Evolutionary conservation across 1,140 invertebrate genomes (phyloP).

Genomic region (Chironomus tepperi): DNA sequence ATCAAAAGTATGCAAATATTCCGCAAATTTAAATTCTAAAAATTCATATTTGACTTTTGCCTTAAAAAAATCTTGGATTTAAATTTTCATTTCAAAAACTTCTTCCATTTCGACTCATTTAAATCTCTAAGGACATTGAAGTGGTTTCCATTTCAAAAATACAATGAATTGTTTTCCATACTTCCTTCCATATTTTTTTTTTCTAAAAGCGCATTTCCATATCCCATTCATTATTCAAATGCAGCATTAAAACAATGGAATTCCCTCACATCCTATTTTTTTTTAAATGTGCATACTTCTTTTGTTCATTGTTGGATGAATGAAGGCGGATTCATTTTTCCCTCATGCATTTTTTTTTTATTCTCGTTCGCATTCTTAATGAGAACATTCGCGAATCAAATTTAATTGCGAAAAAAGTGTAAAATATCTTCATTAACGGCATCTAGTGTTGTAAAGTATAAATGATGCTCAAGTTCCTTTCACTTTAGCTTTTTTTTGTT

Average conservation of each 20-base stretch:
- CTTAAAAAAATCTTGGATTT: not conserved
- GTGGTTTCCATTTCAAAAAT: conserved; percentile 8
- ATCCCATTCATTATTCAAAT: not conserved
- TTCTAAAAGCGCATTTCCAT: not conserved
- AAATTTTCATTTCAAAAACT: not conserved
- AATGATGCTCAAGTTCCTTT: not conserved
- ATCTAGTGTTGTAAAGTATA: not conserved
- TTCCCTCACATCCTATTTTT: not conserved
- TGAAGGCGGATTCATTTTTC: conserved; percentile 18
- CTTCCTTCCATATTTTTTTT: conserved; percentile 15
- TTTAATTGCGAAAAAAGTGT: conserved; percentile 16
- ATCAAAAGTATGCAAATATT: not conserved
- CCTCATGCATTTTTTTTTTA: not conserved
- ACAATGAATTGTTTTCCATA: not conserved
- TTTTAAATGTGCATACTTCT: not conserved
- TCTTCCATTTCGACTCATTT: not conserved
- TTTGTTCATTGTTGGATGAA: not conserved
- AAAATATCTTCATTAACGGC: not conserved
- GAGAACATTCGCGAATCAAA: conserved; percentile 1
- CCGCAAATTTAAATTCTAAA: not conserved
- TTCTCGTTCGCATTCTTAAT: not conserved
- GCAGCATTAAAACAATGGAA: not conserved
- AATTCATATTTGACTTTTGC: not conserved
- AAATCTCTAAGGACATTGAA: conserved; percentile 6
- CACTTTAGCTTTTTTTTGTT: not conserved